Evolutionary conservation across 1,140 invertebrate genomes (phyloP), one percentile per base, ranked within the genome.

Genomic region (Apolygus lucorum): DNA sequence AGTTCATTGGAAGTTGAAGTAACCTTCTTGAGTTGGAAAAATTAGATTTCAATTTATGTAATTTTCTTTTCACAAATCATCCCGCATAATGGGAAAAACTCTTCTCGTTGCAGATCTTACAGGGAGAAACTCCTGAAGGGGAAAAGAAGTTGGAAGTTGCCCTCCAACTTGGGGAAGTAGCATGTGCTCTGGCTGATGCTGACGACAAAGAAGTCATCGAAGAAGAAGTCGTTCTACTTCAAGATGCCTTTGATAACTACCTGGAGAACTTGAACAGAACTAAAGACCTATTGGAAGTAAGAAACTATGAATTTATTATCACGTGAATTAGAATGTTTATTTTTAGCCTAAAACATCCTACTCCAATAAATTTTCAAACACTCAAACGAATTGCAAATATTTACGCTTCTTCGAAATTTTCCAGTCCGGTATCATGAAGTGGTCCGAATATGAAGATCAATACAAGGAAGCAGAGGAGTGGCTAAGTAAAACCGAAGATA

Each of bases 381-480:
- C n/a, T n/a, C n/a, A n/a, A n/a, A n/a, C n/a, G n/a, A n/a, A n/a
- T n/a, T n/a, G n/a, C n/a, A n/a, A n/a, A n/a, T n/a, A n/a, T n/a
- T n/a, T n/a, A n/a, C n/a, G n/a, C n/a, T n/a, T n/a, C n/a, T n/a
- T n/a, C n/a, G n/a, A n/a, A n/a, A n/a, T n/a, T n/a, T n/a, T n/a
- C 17, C 28, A 74, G 71, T 71, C 62, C 27, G 92, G 90, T 71
- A 92, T 96, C 76, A 91, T 94, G 0, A 93, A 95, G 79, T 96
- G 94, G 94, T 92, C 90, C 21, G 92, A 97, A 79, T 96, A 96
- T 76, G 92, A 96, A 80, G 92, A 96, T 77, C 92, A 95, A 75
- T 93, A 93, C 76, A 87, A 88, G 75, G 91, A 94, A 81, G 92
- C 92, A 63, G 81, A 88, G 67, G 88, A 93, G 74, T 96, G 93